These are phyloP conservation scores for Sardinella longiceps DNA, from an alignment of 2,797 vertebrate genomes.

Conservation along the genomic window DNA sequence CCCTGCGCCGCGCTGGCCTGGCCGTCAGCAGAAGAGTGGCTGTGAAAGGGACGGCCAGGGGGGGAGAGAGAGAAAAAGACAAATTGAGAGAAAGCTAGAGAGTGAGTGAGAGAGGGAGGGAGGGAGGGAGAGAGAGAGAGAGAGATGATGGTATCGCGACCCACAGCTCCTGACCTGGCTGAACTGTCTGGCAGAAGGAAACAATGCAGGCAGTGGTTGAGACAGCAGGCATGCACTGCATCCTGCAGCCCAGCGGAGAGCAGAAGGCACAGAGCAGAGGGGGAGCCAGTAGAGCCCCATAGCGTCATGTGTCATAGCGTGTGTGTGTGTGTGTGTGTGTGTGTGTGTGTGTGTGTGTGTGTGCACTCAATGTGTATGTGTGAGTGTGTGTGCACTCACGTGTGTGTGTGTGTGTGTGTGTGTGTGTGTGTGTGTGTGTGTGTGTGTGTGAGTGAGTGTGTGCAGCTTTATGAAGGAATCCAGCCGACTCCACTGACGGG, in stretches of 20 bases:
- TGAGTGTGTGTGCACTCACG: not conserved
- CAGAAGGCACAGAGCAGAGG: too few species aligned
- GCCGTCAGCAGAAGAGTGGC: not conserved
- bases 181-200: not conserved
- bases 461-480: not conserved
- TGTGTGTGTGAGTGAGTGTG: not conserved
- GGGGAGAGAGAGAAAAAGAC: not conserved
- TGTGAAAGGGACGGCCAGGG: not conserved
- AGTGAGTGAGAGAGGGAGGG: not conserved
- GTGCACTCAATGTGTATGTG: not conserved
- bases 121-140: not conserved
- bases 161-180: conserved; percentile 4
- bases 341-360: not conserved
- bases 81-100: not conserved
- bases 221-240: not conserved
- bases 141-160: not conserved
- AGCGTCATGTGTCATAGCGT: not conserved
- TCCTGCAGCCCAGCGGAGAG: too few species aligned
- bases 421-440: too few species aligned
- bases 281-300: not conserved
- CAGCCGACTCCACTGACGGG: not conserved
- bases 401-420: too few species aligned
- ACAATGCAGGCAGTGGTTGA: not conserved
- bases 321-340: too few species aligned
- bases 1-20: too few species aligned